A percentile compares a stretch with the other conserved stretches of the same genome.
Conservation (phyloP, 2,797 vertebrate genomes). For the Australoheros facetus region DNA sequence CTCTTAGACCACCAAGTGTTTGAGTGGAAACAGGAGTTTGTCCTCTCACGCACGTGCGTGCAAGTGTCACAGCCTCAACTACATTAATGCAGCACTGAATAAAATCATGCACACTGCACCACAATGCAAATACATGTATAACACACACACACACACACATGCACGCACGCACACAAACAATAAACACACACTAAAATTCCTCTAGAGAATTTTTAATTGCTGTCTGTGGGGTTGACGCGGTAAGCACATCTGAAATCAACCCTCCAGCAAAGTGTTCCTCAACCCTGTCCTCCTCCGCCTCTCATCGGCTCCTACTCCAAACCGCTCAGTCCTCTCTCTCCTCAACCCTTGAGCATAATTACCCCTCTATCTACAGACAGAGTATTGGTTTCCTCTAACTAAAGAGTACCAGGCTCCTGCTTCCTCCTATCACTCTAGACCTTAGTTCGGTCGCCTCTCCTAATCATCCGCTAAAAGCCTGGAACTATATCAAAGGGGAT, state of each 20-base stretch:
- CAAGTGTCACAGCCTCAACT: conserved; percentile 9
- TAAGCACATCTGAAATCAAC: conserved; percentile 59
- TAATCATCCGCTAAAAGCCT: conserved; percentile 80
- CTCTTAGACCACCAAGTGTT: conserved; percentile 75
- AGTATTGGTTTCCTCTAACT: conserved; percentile 76
- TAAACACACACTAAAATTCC: conserved; percentile 39
- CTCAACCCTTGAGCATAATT: conserved; percentile 76
- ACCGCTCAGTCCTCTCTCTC: conserved; percentile 43
- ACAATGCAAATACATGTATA: conserved; percentile 52
- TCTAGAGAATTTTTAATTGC: conserved; percentile 73
- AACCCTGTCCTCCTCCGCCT: conserved; percentile 29
- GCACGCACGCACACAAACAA: neutral
- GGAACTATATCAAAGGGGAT: conserved; percentile 75
- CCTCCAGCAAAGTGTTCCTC: conserved; percentile 38
- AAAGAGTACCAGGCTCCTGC: conserved; percentile 76
- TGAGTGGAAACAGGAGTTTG: conserved; percentile 60
- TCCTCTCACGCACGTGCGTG: conserved; percentile 13
- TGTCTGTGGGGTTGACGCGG: conserved; percentile 64
- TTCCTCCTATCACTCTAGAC: conserved; percentile 76
- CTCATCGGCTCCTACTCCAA: conserved; percentile 43
- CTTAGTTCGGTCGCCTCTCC: conserved; percentile 69
- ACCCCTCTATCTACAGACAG: conserved; percentile 76
- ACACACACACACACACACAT: conserved; percentile 11
- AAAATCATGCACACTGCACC: conserved; percentile 35
- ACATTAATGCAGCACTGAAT: conserved; percentile 43